These are phyloP conservation scores for Paralichthys olivaceus DNA, from an alignment of 2,113 vertebrate species.

Conservation along the genomic window DNA sequence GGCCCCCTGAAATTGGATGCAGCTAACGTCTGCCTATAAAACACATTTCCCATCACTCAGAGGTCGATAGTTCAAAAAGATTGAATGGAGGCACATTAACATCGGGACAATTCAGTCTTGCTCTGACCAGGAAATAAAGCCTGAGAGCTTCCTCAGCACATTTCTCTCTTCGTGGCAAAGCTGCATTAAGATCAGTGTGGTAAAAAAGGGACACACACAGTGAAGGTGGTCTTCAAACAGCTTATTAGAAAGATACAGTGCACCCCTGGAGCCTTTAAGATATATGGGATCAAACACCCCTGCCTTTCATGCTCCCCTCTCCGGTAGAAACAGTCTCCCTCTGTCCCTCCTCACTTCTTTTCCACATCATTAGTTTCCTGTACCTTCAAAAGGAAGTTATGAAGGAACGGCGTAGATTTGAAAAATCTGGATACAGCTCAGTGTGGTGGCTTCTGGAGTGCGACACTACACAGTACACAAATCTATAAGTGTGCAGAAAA, in stretches of 20 bases:
- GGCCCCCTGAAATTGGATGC: too few species aligned
- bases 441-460: neutral
- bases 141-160: neutral
- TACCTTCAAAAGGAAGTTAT: conserved; percentile 60
- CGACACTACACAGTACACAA: neutral
- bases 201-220: conserved; percentile 41
- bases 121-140: neutral
- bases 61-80: neutral
- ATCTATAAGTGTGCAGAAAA: neutral
- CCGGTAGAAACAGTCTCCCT: conserved; percentile 41
- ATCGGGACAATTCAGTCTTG: conserved; percentile 39
- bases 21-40: neutral
- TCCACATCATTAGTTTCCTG: conserved; percentile 69
- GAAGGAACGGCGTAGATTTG: conserved; percentile 51
- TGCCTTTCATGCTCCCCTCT: conserved; percentile 54
- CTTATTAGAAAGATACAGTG: conserved; percentile 64
- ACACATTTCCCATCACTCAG: neutral
- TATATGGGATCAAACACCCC: conserved; percentile 72
- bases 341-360: conserved; percentile 18
- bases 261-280: conserved; percentile 76
- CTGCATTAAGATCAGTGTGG: conserved; percentile 40
- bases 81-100: conserved; percentile 26
- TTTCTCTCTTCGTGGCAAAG: conserved; percentile 49
- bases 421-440: conserved; percentile 37
- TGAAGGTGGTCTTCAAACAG: conserved; percentile 75